phyloP scores from a whole-genome alignment of 2,113 vertebrate species.

The Syrrhaptes paradoxus region DNA sequence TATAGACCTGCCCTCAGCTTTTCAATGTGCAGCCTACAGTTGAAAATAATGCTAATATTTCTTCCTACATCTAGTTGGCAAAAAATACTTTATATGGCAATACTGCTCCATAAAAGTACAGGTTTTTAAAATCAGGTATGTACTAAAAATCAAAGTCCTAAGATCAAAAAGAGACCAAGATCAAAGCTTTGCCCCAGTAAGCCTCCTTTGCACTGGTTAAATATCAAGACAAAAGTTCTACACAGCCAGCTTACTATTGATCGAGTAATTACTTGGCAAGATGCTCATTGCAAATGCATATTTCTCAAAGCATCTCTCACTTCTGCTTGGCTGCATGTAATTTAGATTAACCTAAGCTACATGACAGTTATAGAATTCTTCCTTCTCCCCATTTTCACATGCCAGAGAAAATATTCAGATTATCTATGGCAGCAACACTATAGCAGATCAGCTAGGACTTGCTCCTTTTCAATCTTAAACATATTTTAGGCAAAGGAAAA shows the following conservation, averaged over 20 bases:
- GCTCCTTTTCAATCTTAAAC: not conserved
- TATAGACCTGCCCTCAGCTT: not conserved
- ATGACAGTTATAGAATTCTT: not conserved
- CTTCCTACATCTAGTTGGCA: not conserved
- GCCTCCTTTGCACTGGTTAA: not conserved
- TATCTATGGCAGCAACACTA: not conserved
- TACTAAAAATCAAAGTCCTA: not conserved
- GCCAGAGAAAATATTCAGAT: not conserved
- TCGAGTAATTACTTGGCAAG: not conserved
- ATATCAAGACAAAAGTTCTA: not conserved
- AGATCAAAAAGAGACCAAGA: conserved; percentile 1
- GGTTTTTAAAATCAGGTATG: not conserved
- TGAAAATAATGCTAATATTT: not conserved
- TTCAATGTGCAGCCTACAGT: not conserved
- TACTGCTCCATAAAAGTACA: not conserved
- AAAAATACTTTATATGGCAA: not conserved
- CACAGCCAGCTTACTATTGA: not conserved
- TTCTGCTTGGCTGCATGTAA: not conserved
- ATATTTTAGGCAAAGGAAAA: not conserved
- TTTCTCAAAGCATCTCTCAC: not conserved
- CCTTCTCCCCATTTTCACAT: not conserved
- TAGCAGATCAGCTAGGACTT: not conserved
- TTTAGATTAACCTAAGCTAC: not conserved
- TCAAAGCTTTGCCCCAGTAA: not conserved
- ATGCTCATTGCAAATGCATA: not conserved